These are phyloP conservation scores for Odontocolon sp. DNA, from an alignment of 2,888 invertebrate species.

Conservation along the genomic window DNA sequence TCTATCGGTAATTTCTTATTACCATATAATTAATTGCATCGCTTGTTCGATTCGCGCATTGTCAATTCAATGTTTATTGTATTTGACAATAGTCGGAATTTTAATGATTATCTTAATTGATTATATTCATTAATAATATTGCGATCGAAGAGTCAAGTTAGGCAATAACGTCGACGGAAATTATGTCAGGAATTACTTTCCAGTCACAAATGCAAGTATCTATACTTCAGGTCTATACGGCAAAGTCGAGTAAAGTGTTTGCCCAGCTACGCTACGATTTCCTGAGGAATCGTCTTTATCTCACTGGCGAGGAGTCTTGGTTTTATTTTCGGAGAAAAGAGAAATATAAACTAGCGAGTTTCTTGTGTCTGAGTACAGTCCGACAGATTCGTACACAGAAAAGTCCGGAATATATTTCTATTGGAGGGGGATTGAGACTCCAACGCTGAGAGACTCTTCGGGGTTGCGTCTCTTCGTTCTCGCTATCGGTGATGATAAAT, in stretches of 20 bases:
- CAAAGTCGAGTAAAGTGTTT: conserved; percentile 37
- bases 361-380: neutral
- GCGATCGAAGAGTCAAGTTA: too few species aligned
- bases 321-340: conserved; percentile 38
- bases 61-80: too few species aligned
- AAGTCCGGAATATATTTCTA: neutral
- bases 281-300: conserved; percentile 49
- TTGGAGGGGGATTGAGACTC: conserved; percentile 4
- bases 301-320: conserved; percentile 5
- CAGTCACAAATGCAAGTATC: too few species aligned
- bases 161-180: too few species aligned
- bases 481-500: conserved; percentile 75
- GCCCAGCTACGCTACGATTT: conserved; percentile 30
- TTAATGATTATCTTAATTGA: too few species aligned
- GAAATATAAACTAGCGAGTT: conserved; percentile 39
- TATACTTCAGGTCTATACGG: neutral
- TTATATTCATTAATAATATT: too few species aligned
- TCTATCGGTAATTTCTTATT: too few species aligned
- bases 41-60: too few species aligned
- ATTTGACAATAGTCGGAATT: too few species aligned
- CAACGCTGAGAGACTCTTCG: conserved; percentile 30
- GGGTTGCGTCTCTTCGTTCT: conserved; percentile 25
- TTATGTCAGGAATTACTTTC: too few species aligned
- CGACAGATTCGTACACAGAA: conserved; percentile 4
- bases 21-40: too few species aligned